Percentiles rank a stretch among this genome's conserved stretches.
phyloP scores from a whole-genome alignment of 2,113 vertebrate genomes.

The Toxotes chatareus region DNA sequence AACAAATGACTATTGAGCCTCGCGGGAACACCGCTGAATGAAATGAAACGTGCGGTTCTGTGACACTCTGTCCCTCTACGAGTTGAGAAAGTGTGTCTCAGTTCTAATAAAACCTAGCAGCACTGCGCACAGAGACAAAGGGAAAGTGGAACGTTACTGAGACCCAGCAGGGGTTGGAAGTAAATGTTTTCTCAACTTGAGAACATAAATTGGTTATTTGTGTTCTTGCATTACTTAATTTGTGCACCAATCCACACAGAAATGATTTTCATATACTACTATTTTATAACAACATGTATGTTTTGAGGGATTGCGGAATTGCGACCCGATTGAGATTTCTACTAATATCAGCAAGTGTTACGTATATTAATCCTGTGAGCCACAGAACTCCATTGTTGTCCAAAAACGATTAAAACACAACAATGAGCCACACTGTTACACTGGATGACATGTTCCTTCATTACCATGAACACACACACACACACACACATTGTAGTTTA shows the following conservation, averaged over 20 bases:
- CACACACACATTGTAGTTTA: too few relatives aligned
- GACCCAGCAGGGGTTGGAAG: background rate
- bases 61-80: background rate
- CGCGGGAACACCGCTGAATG: background rate
- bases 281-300: background rate
- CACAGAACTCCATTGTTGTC: too few relatives aligned
- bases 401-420: too few relatives aligned
- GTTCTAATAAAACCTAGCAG: background rate
- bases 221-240: background rate
- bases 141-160: background rate
- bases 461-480: too few relatives aligned
- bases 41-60: slow-evolving; percentile 3
- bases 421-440: too few relatives aligned
- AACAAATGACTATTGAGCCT: slow-evolving; percentile 2
- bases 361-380: too few relatives aligned
- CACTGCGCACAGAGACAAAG: background rate
- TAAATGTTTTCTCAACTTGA: background rate
- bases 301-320: too few relatives aligned
- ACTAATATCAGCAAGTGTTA: too few relatives aligned
- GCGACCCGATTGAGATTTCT: too few relatives aligned
- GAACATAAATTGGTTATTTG: background rate
- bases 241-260: background rate
- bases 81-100: background rate
- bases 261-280: background rate
- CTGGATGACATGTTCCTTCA: too few relatives aligned